Base-by-base conservation (phyloP, 2,113 vertebrate genomes). In the Odontophorus gujanensis region DNA sequence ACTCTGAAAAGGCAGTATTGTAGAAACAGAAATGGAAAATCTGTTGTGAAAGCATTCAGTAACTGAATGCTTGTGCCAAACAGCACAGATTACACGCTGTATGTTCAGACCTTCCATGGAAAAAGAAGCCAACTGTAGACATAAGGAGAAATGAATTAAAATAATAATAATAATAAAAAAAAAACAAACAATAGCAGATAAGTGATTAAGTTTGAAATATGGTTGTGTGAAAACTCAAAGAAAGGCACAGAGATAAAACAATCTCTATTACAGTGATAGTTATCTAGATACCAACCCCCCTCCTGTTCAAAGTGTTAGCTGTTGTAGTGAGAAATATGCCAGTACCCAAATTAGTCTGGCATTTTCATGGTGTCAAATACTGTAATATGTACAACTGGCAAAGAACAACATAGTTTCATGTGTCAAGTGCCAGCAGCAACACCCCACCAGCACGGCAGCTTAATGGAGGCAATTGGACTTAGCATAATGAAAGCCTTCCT, bases 341-440 rank as follows among this genome's bases (percentile, higher is more conserved):
- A 95, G 91, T 88, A 67, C 80, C 89, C 63, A 94, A 87, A 93
- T 87, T 96, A 68, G 90, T 81, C 55, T 95, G 77, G 72, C 66
- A 96, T 95, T 96, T 96, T 89, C 87, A 84, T 61, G 69, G 82
- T 94, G 93, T 96, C 93, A 92, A 87, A 88, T 95, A 92, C 69
- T 95, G 77, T 93, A 95, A 88, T 36, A 82, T 21, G 87, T 93
- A 71, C 75, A 94, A 67, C 47, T 93, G 78, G 71, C 95, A 96
- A 86, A 87, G 75, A 90, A 89, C 42, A 89, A 32, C 94, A 93
- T 88, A 79, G 80, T 79, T 95, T 88, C 57, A 66, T 42, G 69
- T 36, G 58, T 78, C 24, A 62, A 88, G 66, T 75, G 93, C 94
- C 95, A 95, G 80, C 76, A 93, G 94, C 85, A 91, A 90, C 83